Evolutionary conservation across 2,113 vertebrate genomes (phyloP).

Genomic region (Heliornis fulica): DNA sequence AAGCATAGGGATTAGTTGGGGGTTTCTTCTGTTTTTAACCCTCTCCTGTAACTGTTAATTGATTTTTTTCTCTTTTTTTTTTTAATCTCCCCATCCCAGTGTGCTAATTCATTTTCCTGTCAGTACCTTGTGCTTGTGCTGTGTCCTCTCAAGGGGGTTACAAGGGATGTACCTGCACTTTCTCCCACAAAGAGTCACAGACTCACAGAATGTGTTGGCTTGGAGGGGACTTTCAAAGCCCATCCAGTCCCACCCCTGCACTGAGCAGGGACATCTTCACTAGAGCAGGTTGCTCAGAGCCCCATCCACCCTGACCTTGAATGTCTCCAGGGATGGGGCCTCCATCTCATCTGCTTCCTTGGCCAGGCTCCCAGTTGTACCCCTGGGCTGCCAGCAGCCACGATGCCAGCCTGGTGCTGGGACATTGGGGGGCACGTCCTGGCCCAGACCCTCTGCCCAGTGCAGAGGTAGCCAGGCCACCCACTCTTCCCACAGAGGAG

Average conservation of each 20-base stretch:
- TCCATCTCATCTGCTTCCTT: too few species aligned
- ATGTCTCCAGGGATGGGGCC: too few species aligned
- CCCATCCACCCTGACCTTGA: too few species aligned
- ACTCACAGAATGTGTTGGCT: too few species aligned
- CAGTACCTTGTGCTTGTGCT: not conserved
- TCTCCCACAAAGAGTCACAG: rapidly evolving
- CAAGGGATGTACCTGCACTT: rapidly evolving
- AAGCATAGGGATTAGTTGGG: rapidly evolving
- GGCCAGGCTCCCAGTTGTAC: rapidly evolving
- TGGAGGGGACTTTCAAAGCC: too few species aligned
- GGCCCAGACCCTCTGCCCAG: not conserved
- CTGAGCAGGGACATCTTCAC: too few species aligned
- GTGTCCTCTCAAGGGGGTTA: not conserved
- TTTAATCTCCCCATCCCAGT: too few species aligned
- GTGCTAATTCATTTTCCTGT: not conserved
- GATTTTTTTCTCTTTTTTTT: too few species aligned
- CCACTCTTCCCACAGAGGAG: not conserved
- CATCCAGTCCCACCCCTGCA: too few species aligned
- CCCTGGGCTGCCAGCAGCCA: rapidly evolving
- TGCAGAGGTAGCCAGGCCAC: not conserved
- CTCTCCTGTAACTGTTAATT: too few species aligned
- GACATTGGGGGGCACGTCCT: not conserved
- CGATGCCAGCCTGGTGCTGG: not conserved
- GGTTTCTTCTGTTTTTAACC: not conserved
- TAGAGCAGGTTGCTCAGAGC: too few species aligned